Percentiles rank a stretch among this genome's conserved stretches.
Conservation (phyloP, 1,140 invertebrate species). For the Brachionus rubens region DNA sequence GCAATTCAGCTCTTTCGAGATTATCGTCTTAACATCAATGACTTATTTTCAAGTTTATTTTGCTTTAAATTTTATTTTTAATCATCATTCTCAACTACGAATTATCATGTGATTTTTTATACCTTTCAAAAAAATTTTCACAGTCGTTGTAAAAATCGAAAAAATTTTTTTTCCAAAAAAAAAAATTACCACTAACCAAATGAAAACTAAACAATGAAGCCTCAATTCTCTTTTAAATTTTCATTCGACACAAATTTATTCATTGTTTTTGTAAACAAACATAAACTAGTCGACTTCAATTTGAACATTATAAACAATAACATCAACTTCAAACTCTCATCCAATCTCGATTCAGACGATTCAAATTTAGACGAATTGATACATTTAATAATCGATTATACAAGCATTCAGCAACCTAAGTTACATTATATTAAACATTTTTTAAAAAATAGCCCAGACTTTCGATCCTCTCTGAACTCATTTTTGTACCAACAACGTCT, state of each 20-base stretch:
- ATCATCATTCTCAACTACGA: not conserved
- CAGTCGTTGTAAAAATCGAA: too few relatives aligned
- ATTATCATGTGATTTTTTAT: slow-evolving; percentile 6
- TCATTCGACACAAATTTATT: slow-evolving; percentile 19
- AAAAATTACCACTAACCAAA: not conserved
- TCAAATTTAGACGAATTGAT: slow-evolving; percentile 25
- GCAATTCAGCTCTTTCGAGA: too few relatives aligned
- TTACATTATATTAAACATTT: not conserved
- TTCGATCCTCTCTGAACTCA: not conserved
- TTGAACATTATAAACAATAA: slow-evolving; percentile 13
- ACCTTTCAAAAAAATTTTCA: not conserved
- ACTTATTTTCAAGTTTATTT: slow-evolving; percentile 17
- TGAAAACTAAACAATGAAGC: not conserved
- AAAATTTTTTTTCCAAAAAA: not conserved
- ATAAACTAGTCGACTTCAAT: slow-evolving; percentile 17
- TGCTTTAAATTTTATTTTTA: not conserved
- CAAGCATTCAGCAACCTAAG: not conserved
- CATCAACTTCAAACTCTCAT: not conserved
- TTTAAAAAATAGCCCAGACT: not conserved
- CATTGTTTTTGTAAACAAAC: not conserved
- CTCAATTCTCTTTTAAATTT: slow-evolving; percentile 2
- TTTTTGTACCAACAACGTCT: not conserved
- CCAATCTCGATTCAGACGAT: not conserved
- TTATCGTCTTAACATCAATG: too few relatives aligned
- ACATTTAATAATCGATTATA: slow-evolving; percentile 6